phyloP scores from a whole-genome alignment of 2,113 vertebrate genomes.

The Drymodes brunneopygia region DNA sequence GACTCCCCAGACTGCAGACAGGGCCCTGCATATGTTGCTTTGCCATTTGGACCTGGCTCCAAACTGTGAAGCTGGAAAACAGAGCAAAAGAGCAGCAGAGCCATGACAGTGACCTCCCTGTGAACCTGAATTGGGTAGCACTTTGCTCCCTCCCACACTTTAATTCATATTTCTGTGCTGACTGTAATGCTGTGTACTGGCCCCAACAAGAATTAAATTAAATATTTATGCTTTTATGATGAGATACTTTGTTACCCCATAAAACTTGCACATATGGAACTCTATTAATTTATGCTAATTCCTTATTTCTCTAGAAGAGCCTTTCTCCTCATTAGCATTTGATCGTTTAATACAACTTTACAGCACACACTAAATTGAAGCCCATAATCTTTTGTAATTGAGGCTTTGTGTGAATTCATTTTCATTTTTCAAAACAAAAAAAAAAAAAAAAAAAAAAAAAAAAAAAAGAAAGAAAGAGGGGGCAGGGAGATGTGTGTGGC shows the following conservation, averaged over 20 bases:
- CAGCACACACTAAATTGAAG: slow-evolving; percentile 31
- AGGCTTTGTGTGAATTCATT: background rate
- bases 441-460: background rate
- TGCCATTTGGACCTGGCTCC: background rate
- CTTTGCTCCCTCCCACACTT: background rate
- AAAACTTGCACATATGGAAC: slow-evolving; percentile 54
- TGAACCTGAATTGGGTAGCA: background rate
- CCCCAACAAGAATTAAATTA: slow-evolving; percentile 57
- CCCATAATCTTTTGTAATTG: slow-evolving; percentile 54
- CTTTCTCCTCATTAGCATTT: slow-evolving; percentile 55
- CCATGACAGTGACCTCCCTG: background rate
- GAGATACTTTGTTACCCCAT: slow-evolving; percentile 59
- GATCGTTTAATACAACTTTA: slow-evolving; percentile 52
- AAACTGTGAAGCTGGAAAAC: background rate
- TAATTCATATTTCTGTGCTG: slow-evolving; percentile 35
- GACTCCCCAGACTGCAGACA: background rate
- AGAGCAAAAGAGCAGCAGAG: background rate
- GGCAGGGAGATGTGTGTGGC: background rate
- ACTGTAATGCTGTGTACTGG: slow-evolving; percentile 25
- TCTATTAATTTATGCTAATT: slow-evolving; percentile 68
- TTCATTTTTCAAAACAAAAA: background rate
- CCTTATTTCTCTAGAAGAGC: slow-evolving; percentile 42
- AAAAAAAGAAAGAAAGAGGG: background rate
- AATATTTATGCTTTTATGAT: slow-evolving; percentile 68
- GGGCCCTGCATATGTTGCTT: background rate